Evolutionary conservation across 2,797 vertebrate species (phyloP), one percentile per base, ranked within the genome.

Genomic region (Spinus pinus): DNA sequence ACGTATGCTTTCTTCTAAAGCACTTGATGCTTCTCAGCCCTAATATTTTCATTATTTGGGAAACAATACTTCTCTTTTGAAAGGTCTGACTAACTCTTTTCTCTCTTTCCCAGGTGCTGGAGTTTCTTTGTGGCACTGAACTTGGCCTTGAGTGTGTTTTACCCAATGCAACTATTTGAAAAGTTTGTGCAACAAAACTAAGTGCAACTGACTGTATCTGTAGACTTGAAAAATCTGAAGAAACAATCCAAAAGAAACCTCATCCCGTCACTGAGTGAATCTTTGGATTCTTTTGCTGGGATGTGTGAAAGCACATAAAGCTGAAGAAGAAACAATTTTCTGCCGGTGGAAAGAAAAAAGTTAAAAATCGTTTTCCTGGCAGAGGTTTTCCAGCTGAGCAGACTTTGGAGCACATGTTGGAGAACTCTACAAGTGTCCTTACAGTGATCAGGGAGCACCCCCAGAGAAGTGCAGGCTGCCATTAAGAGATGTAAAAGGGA

Each of bases 341-440:
- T 90, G 66, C 85, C 46, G 30, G 33, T 50, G 62, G 44, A 56
- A 35, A 22, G 53, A 21, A 31, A 24, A 37, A 37, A 10, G 2
- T 2, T 6, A 3, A 13, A 13, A 12, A 5, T 2, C 2, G 0
- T 86, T 88, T 90, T 86, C 35, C 54, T 66, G 81, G 77, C 83
- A 81, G 42, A 72, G 16, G 19, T 88, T 56, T 93, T 71, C 83
- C 90, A 93, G 71, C 57, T 80, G 94, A 65, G 80, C 74, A 87
- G 81, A 64, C 73, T 81, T 54, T 58, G 15, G 56, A 89, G 88
- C 86, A 80, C 92, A 92, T 78, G 83, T 84, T 90, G 95, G 94
- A 92, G 86, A 94, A 74, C 92, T 92, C 93, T 54, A 79, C 90
- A 97, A 97, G 97, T 97, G 96, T 94, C 98, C 97, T 98, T 97